Percentiles rank a stretch among this genome's conserved stretches.
phyloP scores from a whole-genome alignment of 2,113 vertebrate genomes.

The Hydrochoerus hydrochaeris region DNA sequence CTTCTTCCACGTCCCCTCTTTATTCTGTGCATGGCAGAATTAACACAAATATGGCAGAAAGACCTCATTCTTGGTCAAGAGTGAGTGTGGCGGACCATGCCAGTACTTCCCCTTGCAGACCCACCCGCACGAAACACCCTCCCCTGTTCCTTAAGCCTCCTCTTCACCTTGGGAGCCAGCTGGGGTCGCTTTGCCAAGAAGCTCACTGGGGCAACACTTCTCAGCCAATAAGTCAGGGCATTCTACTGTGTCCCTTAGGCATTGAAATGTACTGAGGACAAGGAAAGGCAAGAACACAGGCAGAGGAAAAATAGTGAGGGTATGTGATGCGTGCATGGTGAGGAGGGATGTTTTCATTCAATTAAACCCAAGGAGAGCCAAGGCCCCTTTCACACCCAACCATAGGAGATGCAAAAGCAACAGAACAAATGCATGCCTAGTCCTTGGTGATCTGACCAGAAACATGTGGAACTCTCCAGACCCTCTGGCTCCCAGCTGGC shows the following conservation, averaged over 20 bases:
- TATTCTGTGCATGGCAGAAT: not conserved
- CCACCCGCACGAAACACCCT: not conserved
- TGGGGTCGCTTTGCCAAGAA: slow-evolving; percentile 45
- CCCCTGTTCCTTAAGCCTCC: not conserved
- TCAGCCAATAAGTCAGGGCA: slow-evolving; percentile 20
- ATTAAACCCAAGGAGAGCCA: not conserved
- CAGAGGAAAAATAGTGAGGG: slow-evolving; percentile 4
- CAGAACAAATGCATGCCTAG: slow-evolving; percentile 1
- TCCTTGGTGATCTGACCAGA: not conserved
- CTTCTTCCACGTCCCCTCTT: not conserved
- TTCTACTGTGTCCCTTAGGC: not conserved
- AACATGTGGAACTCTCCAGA: slow-evolving; percentile 13
- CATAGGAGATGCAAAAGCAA: not conserved
- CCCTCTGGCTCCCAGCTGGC: not conserved
- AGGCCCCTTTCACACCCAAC: not conserved
- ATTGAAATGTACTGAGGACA: not conserved
- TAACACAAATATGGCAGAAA: slow-evolving; percentile 57
- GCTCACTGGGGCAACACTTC: slow-evolving; percentile 43
- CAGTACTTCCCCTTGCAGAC: slow-evolving; percentile 20
- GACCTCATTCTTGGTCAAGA: not conserved
- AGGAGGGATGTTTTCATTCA: slow-evolving; percentile 17
- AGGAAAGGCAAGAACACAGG: not conserved
- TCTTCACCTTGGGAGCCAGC: not conserved
- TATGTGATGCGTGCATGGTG: no score
- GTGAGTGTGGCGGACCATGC: not conserved